Percentiles rank a stretch among this genome's conserved stretches.
Conservation (phyloP, 2,888 invertebrate species). For the Diarsia mendica region DNA sequence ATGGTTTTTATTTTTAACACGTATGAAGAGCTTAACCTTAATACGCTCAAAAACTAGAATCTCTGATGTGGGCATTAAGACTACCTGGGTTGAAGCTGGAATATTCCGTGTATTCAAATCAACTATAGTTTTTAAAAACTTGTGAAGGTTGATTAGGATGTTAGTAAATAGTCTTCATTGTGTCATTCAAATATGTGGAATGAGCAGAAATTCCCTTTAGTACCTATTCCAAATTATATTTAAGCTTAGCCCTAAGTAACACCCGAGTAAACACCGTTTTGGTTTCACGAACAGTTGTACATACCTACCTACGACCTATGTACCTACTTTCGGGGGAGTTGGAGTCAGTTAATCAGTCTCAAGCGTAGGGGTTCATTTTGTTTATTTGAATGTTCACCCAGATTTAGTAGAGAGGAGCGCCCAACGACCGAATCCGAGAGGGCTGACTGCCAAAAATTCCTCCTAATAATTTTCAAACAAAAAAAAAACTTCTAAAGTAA, state of each 20-base stretch:
- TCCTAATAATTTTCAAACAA: constrained; percentile 36
- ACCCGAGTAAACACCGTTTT: neutral
- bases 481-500: neutral
- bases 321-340: constrained; percentile 49
- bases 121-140: neutral
- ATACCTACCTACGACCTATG: neutral
- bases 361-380: constrained; percentile 71
- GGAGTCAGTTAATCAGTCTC: constrained; percentile 73
- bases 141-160: neutral
- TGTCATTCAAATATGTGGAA: neutral
- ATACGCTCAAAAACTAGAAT: too few species aligned
- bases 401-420: constrained; percentile 72
- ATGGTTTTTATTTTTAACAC: neutral
- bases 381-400: constrained; percentile 75
- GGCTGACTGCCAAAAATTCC: constrained; percentile 50
- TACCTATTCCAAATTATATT: neutral
- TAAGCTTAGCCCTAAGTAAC: neutral
- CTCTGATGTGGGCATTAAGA: too few species aligned
- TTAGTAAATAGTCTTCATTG: neutral
- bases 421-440: constrained; percentile 70
- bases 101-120: neutral
- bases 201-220: neutral
- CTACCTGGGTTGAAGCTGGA: too few species aligned
- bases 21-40: too few species aligned
- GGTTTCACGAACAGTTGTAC: neutral